phyloP scores from a whole-genome alignment of 2,113 vertebrate genomes.

The Symphodus melops region DNA sequence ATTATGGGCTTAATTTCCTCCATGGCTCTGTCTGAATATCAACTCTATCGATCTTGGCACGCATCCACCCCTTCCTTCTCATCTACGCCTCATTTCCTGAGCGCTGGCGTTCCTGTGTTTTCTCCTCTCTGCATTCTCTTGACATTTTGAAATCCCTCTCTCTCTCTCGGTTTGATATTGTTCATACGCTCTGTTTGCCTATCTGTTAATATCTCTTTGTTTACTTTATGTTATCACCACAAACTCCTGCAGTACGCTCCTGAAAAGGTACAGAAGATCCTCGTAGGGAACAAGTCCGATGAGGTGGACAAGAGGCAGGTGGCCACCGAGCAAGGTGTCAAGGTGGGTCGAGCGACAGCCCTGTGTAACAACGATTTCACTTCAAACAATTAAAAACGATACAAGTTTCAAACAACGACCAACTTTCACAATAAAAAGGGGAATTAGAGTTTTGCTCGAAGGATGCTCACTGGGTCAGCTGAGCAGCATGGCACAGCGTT shows the following conservation, averaged over 20 bases:
- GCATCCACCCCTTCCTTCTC: slow-evolving; percentile 37
- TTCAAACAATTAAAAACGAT: too few species aligned
- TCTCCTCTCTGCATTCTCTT: slow-evolving; percentile 22
- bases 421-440: too few species aligned
- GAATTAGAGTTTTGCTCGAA: too few species aligned
- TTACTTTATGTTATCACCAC: slow-evolving; percentile 1
- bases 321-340: slow-evolving; percentile 92
- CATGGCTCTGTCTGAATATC: slow-evolving; percentile 29
- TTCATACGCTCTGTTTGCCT: slow-evolving; percentile 1
- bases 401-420: too few species aligned
- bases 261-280: slow-evolving; percentile 94
- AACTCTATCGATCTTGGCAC: slow-evolving; percentile 52
- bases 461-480: too few species aligned
- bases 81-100: slow-evolving; percentile 67
- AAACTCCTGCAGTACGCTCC: slow-evolving; percentile 89
- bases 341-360: slow-evolving; percentile 80
- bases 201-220: slow-evolving; percentile 5
- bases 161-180: slow-evolving; percentile 13
- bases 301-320: slow-evolving; percentile 96
- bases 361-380: not conserved
- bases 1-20: slow-evolving; percentile 61
- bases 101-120: slow-evolving; percentile 15
- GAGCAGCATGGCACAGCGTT: too few species aligned
- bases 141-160: slow-evolving; percentile 51
- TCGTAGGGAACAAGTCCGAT: slow-evolving; percentile 95